Conservation (phyloP, 2,888 invertebrate species). For the Drosophila setosimentum region DNA sequence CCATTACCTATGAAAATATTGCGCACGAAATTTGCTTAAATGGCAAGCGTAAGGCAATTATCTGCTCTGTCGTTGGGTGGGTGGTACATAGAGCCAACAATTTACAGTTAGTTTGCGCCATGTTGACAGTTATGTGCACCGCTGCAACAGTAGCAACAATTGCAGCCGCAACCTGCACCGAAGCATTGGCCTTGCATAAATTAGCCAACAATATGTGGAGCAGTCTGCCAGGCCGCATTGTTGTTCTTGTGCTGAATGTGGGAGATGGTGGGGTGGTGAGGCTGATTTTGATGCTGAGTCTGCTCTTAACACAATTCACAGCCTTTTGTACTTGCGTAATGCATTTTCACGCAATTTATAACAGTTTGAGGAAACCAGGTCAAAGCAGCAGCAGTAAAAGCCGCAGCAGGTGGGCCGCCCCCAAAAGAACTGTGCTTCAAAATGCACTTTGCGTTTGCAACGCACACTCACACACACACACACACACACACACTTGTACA, state of each 20-base stretch:
- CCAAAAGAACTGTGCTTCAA: constrained; percentile 49
- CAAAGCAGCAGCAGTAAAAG: constrained; percentile 43
- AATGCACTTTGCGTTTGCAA: constrained; percentile 52
- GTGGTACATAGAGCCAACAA: constrained; percentile 54
- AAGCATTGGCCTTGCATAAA: constrained; percentile 69
- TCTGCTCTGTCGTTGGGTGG: constrained; percentile 68
- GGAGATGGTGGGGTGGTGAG: background rate
- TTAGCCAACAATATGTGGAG: constrained; percentile 72
- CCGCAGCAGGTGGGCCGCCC: constrained; percentile 63
- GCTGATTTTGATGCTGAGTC: background rate
- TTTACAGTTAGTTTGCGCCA: constrained; percentile 76
- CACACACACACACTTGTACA: constrained; percentile 1
- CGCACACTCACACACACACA: constrained; percentile 49
- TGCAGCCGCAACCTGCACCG: constrained; percentile 45
- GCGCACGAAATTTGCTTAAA: constrained; percentile 73
- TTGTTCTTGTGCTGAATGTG: constrained; percentile 16
- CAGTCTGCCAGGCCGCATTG: constrained; percentile 56
- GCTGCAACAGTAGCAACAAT: constrained; percentile 23
- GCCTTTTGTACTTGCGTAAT: constrained; percentile 79
- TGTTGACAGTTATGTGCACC: constrained; percentile 79
- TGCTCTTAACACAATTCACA: constrained; percentile 72
- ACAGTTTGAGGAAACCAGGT: constrained; percentile 70
- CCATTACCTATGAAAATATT: constrained; percentile 54
- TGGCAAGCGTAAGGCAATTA: constrained; percentile 75
- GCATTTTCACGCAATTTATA: constrained; percentile 79